phyloP scores from a whole-genome alignment of 2,797 vertebrate species.

The Craterocephalus amniculus region DNA sequence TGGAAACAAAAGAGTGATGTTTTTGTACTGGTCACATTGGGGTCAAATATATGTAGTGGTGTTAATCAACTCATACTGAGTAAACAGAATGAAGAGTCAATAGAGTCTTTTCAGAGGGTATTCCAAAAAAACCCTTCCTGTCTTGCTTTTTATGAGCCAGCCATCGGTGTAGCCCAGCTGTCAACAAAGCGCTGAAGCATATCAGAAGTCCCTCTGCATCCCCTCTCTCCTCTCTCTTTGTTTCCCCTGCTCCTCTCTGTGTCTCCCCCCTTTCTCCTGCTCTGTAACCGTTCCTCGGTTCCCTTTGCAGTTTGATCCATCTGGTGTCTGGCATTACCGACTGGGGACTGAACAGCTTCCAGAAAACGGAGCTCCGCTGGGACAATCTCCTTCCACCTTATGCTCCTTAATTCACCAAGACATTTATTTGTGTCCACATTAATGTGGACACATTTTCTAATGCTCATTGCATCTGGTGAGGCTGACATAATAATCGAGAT shows the following conservation, averaged over 20 bases:
- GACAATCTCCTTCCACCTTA: slow-evolving; percentile 16
- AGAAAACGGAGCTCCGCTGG: slow-evolving; percentile 26
- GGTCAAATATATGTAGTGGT: not conserved
- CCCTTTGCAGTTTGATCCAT: slow-evolving; percentile 48
- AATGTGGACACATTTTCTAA: slow-evolving; percentile 31
- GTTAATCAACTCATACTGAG: slow-evolving; percentile 9
- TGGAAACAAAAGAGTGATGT: not conserved
- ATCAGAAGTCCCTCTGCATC: slow-evolving; percentile 42
- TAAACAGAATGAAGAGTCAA: not conserved
- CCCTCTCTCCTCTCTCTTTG: no score
- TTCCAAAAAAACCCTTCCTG: slow-evolving; percentile 13
- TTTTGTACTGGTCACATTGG: not conserved
- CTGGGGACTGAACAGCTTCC: slow-evolving; percentile 39
- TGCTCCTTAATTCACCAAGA: slow-evolving; percentile 21
- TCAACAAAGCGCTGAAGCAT: slow-evolving; percentile 64
- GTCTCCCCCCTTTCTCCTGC: not conserved
- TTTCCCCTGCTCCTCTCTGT: slow-evolving; percentile 9
- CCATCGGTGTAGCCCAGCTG: slow-evolving; percentile 45
- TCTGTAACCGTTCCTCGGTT: slow-evolving; percentile 25
- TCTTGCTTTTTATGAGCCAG: slow-evolving; percentile 24
- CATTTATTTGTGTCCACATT: slow-evolving; percentile 40
- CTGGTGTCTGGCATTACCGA: slow-evolving; percentile 55
- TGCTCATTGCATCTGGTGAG: slow-evolving; percentile 11
- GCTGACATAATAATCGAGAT: slow-evolving; percentile 11
- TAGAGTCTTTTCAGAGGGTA: not conserved